These are phyloP conservation scores for Ormyrus labotus DNA, from an alignment of 2,888 invertebrate species.

Conservation along the genomic window DNA sequence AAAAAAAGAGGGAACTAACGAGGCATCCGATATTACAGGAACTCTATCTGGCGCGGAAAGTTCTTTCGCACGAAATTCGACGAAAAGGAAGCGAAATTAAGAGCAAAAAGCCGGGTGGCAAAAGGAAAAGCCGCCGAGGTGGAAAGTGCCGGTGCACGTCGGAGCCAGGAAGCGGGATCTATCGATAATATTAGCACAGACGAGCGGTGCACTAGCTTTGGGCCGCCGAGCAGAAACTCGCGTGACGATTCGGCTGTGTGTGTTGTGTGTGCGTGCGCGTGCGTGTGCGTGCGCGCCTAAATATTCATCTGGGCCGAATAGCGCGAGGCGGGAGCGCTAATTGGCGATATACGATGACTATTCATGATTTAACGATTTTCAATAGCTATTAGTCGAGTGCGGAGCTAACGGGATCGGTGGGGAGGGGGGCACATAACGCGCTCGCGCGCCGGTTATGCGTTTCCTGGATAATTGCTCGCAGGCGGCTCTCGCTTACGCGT, in stretches of 20 bases:
- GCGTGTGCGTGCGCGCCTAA: constrained; percentile 61
- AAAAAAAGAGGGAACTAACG: constrained; percentile 39
- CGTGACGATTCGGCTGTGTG: constrained; percentile 65
- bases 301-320: constrained; percentile 68
- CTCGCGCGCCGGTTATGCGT: constrained; percentile 48
- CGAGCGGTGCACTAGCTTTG: constrained; percentile 10
- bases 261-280: constrained; percentile 48
- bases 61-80: background rate
- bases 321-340: constrained; percentile 63
- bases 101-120: constrained; percentile 2
- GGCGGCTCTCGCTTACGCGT: background rate
- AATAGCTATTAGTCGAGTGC: constrained; percentile 65
- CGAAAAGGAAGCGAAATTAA: background rate
- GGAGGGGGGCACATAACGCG: background rate
- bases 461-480: constrained; percentile 68
- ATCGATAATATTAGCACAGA: constrained; percentile 55
- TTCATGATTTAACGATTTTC: constrained; percentile 74
- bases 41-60: constrained; percentile 22
- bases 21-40: constrained; percentile 30
- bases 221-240: constrained; percentile 63
- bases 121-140: constrained; percentile 48
- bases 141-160: constrained; percentile 44
- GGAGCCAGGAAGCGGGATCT: constrained; percentile 49
- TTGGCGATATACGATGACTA: constrained; percentile 72
- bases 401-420: constrained; percentile 41